Percentiles rank a stretch among this genome's conserved stretches.
These are phyloP conservation scores for Chascanopsetta lugubris DNA, from an alignment of 2,113 vertebrate genomes.

Conservation along the genomic window DNA sequence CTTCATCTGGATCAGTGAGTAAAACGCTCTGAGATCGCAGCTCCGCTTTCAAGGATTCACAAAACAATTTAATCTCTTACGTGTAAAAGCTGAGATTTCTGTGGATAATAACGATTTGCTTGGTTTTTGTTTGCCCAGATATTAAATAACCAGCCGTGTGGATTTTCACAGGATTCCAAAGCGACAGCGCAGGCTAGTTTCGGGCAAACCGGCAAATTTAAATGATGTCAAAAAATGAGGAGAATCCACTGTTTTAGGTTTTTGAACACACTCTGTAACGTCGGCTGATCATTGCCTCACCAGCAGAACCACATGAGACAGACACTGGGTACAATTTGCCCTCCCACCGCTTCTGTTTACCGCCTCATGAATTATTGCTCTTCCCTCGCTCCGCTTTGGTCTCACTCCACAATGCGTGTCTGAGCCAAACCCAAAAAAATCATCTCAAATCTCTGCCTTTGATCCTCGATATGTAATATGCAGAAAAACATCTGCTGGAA, in stretches of 20 bases:
- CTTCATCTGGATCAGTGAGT: too few species aligned
- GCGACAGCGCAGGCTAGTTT: neutral
- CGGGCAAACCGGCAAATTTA: neutral
- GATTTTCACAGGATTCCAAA: neutral
- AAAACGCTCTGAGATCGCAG: too few species aligned
- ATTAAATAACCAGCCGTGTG: neutral
- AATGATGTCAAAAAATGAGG: neutral
- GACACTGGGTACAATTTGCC: constrained; percentile 7
- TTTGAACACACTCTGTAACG: constrained; percentile 1
- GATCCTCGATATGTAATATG: constrained; percentile 39
- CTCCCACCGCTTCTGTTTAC: constrained; percentile 60
- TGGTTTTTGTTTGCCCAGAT: neutral
- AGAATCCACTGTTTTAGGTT: neutral
- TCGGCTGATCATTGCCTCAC: neutral
- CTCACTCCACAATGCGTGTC: constrained; percentile 16
- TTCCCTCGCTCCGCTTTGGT: constrained; percentile 9
- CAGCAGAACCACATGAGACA: constrained; percentile 9
- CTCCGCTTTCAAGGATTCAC: too few species aligned
- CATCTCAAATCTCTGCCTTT: constrained; percentile 41
- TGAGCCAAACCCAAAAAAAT: constrained; percentile 25
- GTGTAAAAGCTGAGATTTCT: too few species aligned
- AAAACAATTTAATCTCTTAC: too few species aligned
- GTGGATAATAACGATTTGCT: neutral
- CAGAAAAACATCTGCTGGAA: constrained; percentile 33
- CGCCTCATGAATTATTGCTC: constrained; percentile 55